Evolutionary conservation across 1,140 invertebrate species (phyloP).

Genomic region (Dendroctonus valens): DNA sequence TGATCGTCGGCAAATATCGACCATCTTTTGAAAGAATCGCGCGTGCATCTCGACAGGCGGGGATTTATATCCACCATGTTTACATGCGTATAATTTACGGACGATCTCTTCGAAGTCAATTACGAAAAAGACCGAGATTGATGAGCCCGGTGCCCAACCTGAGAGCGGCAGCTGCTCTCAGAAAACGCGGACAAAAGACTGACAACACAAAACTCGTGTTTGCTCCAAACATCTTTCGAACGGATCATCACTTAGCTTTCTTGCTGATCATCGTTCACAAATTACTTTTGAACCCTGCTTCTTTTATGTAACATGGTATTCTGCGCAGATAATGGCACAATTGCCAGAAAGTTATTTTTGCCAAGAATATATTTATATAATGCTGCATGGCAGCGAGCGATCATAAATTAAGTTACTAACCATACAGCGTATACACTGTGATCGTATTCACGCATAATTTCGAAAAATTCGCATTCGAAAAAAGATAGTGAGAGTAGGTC

Average conservation of each 20-base stretch:
- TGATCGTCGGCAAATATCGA: no score
- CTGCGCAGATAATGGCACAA: conserved; percentile 1
- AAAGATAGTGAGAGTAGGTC: no score
- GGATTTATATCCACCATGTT: conserved; percentile 25
- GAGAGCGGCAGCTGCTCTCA: conserved; percentile 23
- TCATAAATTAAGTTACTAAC: no score
- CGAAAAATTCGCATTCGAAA: no score
- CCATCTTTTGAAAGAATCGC: no score
- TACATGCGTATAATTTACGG: conserved; percentile 31
- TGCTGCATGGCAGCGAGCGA: no score
- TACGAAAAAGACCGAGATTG: conserved; percentile 10
- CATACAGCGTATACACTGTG: no score
- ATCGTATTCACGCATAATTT: no score
- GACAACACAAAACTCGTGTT: conserved; percentile 24
- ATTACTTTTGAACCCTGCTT: conserved; percentile 11
- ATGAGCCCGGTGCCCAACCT: conserved; percentile 15
- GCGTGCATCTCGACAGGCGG: conserved; percentile 8
- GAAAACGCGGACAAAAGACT: conserved; percentile 11
- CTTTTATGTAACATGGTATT: conserved; percentile 14
- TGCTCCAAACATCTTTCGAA: conserved; percentile 16
- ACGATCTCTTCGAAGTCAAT: conserved; percentile 26
- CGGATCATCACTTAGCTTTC: conserved; percentile 21
- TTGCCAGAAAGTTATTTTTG: not conserved
- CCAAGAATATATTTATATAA: no score
- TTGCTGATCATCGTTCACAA: conserved; percentile 21